These are phyloP conservation scores for Psettodes erumei DNA, from an alignment of 2,113 vertebrate species.

Conservation along the genomic window DNA sequence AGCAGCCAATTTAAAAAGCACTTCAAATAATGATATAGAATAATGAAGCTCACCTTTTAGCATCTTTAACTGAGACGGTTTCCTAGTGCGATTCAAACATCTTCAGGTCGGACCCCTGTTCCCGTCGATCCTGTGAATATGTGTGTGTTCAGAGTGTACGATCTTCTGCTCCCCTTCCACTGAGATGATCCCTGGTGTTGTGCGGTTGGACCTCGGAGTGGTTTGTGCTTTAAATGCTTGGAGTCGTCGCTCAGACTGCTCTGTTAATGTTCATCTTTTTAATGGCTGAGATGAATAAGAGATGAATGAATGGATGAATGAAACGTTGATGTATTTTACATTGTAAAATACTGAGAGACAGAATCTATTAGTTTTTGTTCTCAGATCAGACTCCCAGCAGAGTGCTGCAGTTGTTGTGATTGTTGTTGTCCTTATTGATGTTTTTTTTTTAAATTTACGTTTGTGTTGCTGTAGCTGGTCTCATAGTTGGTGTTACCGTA, in stretches of 20 bases:
- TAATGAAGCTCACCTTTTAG: too few relatives aligned
- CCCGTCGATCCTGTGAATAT: too few relatives aligned
- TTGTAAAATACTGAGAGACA: background rate
- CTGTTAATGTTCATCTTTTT: background rate
- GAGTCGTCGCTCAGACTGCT: slow-evolving; percentile 38
- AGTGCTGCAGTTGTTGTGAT: background rate
- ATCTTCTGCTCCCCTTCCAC: slow-evolving; percentile 18
- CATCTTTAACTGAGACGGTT: too few relatives aligned
- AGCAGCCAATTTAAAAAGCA: background rate
- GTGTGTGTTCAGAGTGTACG: slow-evolving; percentile 46
- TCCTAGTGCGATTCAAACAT: background rate
- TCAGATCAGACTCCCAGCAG: slow-evolving; percentile 58
- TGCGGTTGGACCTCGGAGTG: slow-evolving; percentile 21
- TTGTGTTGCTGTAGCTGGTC: slow-evolving; percentile 23
- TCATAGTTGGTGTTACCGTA: slow-evolving; percentile 1
- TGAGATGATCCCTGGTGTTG: slow-evolving; percentile 2
- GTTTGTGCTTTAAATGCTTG: slow-evolving; percentile 59
- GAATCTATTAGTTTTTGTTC: background rate
- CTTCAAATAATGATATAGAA: background rate
- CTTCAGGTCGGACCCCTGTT: background rate
- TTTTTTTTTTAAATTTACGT: slow-evolving; percentile 11
- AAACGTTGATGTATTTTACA: too few relatives aligned
- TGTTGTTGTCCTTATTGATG: slow-evolving; percentile 1
- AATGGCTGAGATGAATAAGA: too few relatives aligned
- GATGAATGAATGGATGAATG: too few relatives aligned